Evolutionary conservation across 1,140 invertebrate genomes (phyloP).

Genomic region (Lineus longissimus): DNA sequence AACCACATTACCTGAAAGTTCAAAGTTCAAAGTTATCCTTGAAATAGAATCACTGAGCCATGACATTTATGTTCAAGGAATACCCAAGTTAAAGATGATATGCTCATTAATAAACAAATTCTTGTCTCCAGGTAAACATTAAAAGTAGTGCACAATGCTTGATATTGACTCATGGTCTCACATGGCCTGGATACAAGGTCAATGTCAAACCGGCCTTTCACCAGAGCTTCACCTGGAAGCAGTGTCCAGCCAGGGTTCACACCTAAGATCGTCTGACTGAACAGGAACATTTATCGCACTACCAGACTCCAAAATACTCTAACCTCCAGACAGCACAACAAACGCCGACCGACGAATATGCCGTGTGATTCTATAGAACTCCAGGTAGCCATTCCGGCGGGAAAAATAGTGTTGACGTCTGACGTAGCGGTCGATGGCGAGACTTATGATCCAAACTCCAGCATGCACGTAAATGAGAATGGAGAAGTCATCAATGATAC

Average conservation of each 20-base stretch:
- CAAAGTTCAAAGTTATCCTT: not conserved
- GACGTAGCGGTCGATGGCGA: conserved; percentile 28
- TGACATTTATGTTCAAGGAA: too few species aligned
- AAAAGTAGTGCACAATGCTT: too few species aligned
- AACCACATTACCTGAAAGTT: conserved; percentile 27
- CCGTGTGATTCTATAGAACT: conserved; percentile 37
- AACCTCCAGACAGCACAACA: conserved; percentile 34
- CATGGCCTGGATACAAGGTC: too few species aligned
- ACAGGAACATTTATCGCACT: too few species aligned
- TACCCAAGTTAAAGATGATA: too few species aligned
- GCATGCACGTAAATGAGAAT: conserved; percentile 30
- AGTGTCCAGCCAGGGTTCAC: too few species aligned
- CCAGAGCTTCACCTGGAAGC: too few species aligned
- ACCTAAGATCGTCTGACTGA: too few species aligned
- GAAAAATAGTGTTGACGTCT: conserved; percentile 30
- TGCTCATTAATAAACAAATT: too few species aligned
- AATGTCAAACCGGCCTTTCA: too few species aligned
- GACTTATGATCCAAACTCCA: conserved; percentile 32
- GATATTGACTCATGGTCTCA: too few species aligned
- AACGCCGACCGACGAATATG: conserved; percentile 34
- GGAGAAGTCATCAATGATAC: conserved; percentile 14
- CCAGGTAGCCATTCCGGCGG: conserved; percentile 35
- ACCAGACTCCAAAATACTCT: not conserved
- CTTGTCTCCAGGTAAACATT: too few species aligned
- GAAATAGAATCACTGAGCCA: not conserved